Conservation (phyloP, 2,113 vertebrate genomes). For the Entelurus aequoreus region DNA sequence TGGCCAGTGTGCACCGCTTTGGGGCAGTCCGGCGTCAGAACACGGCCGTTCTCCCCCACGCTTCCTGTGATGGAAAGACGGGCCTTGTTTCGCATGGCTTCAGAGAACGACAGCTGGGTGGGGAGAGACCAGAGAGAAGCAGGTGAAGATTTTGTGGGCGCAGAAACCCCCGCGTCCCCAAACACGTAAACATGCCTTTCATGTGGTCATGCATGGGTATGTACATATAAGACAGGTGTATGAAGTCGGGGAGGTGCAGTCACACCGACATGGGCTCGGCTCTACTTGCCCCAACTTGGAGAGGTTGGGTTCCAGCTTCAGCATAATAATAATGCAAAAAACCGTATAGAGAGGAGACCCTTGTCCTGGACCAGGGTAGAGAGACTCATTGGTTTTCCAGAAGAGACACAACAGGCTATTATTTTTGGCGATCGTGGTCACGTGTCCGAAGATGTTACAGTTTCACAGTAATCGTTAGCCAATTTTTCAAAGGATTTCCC, state of each 20-base stretch:
- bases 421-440: no score
- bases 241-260: constrained; percentile 26
- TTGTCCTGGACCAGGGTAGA: no score
- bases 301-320: background rate
- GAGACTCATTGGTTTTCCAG: no score
- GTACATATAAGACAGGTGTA: constrained; percentile 10
- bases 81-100: constrained; percentile 99
- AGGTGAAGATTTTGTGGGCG: constrained; percentile 24
- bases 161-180: background rate
- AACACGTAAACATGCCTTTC: constrained; percentile 29
- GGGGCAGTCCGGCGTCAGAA: constrained; percentile 93
- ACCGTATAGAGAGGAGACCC: no score
- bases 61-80: constrained; percentile 97
- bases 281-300: background rate
- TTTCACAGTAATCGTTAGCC: no score
- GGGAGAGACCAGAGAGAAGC: constrained; percentile 45
- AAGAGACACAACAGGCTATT: no score
- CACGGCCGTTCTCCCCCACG: constrained; percentile 90
- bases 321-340: no score
- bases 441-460: no score
- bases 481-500: no score
- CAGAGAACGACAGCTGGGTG: constrained; percentile 89
- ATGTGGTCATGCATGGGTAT: constrained; percentile 33
- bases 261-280: constrained; percentile 12
- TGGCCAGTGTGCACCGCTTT: constrained; percentile 89